A percentile compares a stretch with the other conserved stretches of the same genome.
Conservation (phyloP, 2,888 invertebrate species). For the Clitarchus hookeri region DNA sequence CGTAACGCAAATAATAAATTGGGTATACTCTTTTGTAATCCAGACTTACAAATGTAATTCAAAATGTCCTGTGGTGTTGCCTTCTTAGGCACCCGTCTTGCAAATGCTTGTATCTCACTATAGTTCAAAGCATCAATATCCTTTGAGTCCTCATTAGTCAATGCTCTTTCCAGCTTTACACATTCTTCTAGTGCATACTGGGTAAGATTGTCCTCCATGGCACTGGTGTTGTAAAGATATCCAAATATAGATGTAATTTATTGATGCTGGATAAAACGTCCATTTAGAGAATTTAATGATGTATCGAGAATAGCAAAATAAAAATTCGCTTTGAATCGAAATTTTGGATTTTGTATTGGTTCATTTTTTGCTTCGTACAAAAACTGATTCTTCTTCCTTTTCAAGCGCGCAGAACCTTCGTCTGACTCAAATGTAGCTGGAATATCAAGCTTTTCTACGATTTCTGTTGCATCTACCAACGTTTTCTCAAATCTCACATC, state of each 20-base stretch:
- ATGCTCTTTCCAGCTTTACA: conserved; percentile 17
- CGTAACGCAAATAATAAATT: too few species aligned
- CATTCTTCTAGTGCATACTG: conserved; percentile 18
- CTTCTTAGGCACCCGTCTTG: conserved; percentile 22
- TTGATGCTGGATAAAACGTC: background rate
- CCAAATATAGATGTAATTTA: background rate
- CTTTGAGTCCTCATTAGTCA: background rate
- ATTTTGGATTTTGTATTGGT: conserved; percentile 26
- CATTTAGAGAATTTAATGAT: conserved; percentile 19
- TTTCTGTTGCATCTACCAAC: conserved; percentile 38
- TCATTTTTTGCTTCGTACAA: conserved; percentile 40
- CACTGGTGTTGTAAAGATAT: background rate
- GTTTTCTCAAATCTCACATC: conserved; percentile 34
- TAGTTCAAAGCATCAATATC: conserved; percentile 16
- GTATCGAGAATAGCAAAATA: conserved; percentile 29
- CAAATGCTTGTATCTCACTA: conserved; percentile 16
- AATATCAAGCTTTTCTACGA: conserved; percentile 39
- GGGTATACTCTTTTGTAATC: too few species aligned
- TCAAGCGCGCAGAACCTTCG: conserved; percentile 30
- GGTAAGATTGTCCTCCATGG: conserved; percentile 2
- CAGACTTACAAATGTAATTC: too few species aligned
- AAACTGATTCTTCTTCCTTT: conserved; percentile 35
- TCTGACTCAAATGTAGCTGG: conserved; percentile 38
- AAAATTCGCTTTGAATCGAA: conserved; percentile 39
- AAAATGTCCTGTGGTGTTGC: too few species aligned